A percentile compares a stretch with the other conserved stretches of the same genome.
Conservation (phyloP, 2,113 vertebrate genomes). For the Cyrtonyx montezumae region DNA sequence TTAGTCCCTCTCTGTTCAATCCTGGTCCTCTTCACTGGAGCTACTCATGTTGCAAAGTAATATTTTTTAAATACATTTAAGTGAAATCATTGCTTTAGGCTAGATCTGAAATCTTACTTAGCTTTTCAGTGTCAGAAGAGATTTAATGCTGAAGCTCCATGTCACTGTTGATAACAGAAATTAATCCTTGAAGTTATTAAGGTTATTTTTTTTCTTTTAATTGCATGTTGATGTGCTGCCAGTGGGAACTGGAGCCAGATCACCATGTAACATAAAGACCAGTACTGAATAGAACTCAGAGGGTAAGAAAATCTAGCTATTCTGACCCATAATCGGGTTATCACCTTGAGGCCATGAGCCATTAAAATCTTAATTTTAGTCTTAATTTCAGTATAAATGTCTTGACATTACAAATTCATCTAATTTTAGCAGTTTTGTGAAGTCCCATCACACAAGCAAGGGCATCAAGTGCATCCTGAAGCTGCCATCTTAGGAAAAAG, state of each 20-base stretch:
- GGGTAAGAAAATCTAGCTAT: background rate
- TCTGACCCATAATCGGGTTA: background rate
- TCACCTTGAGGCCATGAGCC: background rate
- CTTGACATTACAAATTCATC: background rate
- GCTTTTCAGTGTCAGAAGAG: background rate
- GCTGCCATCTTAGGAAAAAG: rapidly evolving
- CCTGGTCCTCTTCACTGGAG: background rate
- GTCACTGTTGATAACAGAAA: background rate
- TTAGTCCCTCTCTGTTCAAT: background rate
- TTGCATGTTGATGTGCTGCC: background rate
- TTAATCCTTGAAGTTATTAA: background rate
- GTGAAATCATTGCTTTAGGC: background rate
- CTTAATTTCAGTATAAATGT: background rate
- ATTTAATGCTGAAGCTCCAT: background rate
- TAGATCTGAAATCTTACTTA: background rate
- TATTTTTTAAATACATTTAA: background rate
- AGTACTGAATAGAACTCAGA: background rate
- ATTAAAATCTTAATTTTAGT: background rate
- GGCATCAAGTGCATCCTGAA: background rate
- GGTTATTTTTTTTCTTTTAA: background rate
- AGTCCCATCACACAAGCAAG: background rate
- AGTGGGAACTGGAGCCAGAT: background rate
- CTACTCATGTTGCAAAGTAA: background rate
- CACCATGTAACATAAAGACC: background rate
- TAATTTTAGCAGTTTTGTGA: background rate